Conservation (phyloP, 2,113 vertebrate species). For the Lanius ludovicianus region DNA sequence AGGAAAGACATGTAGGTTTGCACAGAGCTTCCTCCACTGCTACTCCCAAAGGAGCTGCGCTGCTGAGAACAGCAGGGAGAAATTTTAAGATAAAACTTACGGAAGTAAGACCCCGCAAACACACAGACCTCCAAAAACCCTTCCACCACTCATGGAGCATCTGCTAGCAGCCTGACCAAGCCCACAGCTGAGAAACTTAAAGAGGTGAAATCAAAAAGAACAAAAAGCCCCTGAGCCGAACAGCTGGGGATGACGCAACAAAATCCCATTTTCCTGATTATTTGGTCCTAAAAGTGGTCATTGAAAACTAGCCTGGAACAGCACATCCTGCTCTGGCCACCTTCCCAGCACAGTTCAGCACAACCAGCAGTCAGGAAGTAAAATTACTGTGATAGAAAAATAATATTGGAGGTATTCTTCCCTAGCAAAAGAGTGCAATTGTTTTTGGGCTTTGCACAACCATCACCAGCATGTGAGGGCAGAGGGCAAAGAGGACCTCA, state of each 20-base stretch:
- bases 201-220: neutral
- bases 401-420: neutral
- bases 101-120: neutral
- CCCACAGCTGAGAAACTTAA: neutral
- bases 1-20: accelerated
- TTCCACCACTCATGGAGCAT: neutral
- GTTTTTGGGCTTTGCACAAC: neutral
- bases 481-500: neutral
- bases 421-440: neutral
- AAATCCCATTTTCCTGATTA: neutral
- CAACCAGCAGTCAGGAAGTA: neutral
- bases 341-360: neutral
- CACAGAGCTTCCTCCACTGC: neutral
- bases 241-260: neutral
- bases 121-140: neutral
- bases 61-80: neutral
- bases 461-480: accelerated
- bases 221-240: neutral
- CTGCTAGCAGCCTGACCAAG: neutral
- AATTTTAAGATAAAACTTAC: neutral
- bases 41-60: neutral
- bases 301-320: neutral
- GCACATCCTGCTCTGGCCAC: conserved; percentile 22
- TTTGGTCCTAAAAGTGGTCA: neutral
- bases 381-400: neutral